phyloP scores from a whole-genome alignment of 2,797 vertebrate genomes.

The Gymnothorax javanicus region DNA sequence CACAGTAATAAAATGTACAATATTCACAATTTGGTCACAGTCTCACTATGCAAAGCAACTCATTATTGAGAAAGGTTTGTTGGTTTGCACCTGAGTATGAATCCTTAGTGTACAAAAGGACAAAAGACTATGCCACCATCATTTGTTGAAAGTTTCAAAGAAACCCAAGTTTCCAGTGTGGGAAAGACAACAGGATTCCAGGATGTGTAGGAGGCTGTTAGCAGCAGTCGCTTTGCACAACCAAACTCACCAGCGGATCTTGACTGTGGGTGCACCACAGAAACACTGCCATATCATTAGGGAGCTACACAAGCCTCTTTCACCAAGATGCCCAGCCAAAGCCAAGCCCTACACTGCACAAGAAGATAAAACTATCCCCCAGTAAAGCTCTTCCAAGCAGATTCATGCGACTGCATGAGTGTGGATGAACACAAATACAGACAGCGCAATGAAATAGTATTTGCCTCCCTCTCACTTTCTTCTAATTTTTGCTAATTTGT shows the following conservation, averaged over 20 bases:
- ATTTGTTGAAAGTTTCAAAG: neutral
- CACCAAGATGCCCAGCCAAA: neutral
- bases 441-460: too few species aligned
- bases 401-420: neutral
- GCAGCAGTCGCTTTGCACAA: neutral
- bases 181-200: neutral
- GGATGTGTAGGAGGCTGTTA: neutral
- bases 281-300: neutral
- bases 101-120: neutral
- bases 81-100: neutral
- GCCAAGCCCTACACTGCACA: neutral
- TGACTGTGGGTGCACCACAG: neutral
- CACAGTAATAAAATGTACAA: neutral
- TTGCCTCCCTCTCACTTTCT: too few species aligned
- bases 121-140: neutral
- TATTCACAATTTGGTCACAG: too few species aligned
- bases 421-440: neutral
- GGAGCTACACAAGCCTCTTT: neutral
- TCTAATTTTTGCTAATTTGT: too few species aligned
- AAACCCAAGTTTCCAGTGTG: neutral
- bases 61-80: too few species aligned
- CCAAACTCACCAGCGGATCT: conserved; percentile 17
- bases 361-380: neutral
- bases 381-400: neutral
- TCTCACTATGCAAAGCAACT: too few species aligned